Base-by-base conservation (phyloP, 1,140 invertebrate genomes). In the Anadara kagoshimensis region DNA sequence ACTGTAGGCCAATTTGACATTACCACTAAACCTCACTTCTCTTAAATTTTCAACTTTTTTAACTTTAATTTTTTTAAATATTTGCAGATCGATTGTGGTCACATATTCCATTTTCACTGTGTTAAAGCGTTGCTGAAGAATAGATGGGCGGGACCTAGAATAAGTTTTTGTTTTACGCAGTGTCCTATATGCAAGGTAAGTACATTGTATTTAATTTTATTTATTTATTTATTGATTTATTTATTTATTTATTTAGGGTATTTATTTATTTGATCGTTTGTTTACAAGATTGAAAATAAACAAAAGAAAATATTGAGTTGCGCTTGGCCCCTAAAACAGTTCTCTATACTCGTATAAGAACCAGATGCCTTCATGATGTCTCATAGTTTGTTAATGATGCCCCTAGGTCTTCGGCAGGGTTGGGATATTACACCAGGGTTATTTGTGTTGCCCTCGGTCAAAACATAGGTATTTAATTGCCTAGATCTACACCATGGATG, bases 171-270 rank as follows among this genome's bases (percentile, higher is more conserved):
- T 7, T 99, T 99, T 88, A 94, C 96, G 1, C 91, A 94, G 43
- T 99, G 98, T 89, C 97, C 97, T 0, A 97, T 99, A 83, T 99
- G 98, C 87, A 98, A 98, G 92, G 94, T 96, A 89, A 90, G 79
- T 62, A 36, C 29, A 36, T 5, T 16, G 22, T 44, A 7, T 24
- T 11, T 24, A 56, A 18, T 10, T 56, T 10, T 18, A 24, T 56
- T 61, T 41, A 16, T 29, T 59, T 59, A 24, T 26, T 26, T 26
- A 41, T 10, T 20, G 4, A 57, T 49, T 14, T 0, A 29, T 57
- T 57, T 29, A 10, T 22, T 7, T 58, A 7, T 18, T 36, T 22
- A 26, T 26, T 26, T 58, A 58, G 11, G 5, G 4, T 12, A 18
- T 36, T 44, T 5, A 16, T 41, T n/a, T 8, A 1, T 44, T n/a